A percentile compares a stretch with the other conserved stretches of the same genome.
Conservation (phyloP, 2,888 invertebrate species). For the Polymixis lichenea region DNA sequence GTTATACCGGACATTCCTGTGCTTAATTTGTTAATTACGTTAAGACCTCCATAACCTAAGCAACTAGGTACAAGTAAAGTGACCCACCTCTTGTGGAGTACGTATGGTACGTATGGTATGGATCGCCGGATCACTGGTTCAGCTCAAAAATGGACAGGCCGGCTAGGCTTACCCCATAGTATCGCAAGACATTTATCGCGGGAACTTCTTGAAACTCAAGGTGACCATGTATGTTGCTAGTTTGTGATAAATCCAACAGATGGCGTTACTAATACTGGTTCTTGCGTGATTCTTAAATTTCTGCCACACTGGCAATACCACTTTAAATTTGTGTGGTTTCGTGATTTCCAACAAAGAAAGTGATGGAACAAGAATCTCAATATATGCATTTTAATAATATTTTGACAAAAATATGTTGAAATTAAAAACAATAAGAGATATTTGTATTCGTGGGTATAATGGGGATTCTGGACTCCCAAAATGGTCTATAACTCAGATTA, state of each 20-base stretch:
- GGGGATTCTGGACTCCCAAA: neutral
- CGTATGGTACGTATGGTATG: too few species aligned
- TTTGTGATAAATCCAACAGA: conserved; percentile 11
- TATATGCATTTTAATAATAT: neutral
- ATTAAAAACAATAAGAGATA: too few species aligned
- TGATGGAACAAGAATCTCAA: neutral
- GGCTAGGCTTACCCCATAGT: neutral
- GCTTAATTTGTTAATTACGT: neutral
- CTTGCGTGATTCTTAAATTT: neutral
- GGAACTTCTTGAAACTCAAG: conserved; percentile 22
- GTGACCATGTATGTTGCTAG: neutral
- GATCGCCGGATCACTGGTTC: neutral
- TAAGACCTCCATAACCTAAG: neutral
- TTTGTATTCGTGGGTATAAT: too few species aligned
- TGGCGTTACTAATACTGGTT: conserved; percentile 15
- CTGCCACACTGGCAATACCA: neutral
- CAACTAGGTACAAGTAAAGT: neutral
- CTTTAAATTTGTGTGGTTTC: neutral
- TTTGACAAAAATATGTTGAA: neutral
- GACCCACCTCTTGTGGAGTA: neutral
- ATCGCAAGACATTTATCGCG: neutral
- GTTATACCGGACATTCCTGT: neutral
- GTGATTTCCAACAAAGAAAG: neutral
- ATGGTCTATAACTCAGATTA: too few species aligned
- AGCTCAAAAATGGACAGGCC: neutral